phyloP scores from a whole-genome alignment of 2,113 vertebrate species.

The Phylloscopus trochiloides region DNA sequence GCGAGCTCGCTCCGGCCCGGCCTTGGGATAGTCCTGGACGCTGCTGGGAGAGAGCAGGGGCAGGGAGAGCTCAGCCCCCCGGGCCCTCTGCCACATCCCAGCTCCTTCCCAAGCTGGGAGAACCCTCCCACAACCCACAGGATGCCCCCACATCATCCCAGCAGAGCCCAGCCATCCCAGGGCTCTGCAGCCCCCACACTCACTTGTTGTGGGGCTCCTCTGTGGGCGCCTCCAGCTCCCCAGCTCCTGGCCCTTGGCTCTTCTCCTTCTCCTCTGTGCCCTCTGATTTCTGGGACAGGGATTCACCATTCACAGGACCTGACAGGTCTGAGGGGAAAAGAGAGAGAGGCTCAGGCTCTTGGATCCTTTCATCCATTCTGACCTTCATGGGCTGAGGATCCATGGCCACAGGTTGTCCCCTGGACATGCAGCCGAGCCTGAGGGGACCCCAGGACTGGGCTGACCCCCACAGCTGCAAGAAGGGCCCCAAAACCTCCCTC shows the following conservation, averaged over 20 bases:
- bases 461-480: rapidly evolving
- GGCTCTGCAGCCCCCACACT: neutral
- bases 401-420: rapidly evolving
- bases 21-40: constrained; percentile 50
- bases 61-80: neutral
- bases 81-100: rapidly evolving
- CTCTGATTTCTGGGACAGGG: constrained; percentile 74
- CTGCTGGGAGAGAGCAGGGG: constrained; percentile 15
- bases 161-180: rapidly evolving
- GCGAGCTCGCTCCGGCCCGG: neutral
- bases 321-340: constrained; percentile 67
- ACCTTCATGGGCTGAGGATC: neutral
- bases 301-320: constrained; percentile 86
- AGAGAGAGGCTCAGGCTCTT: neutral
- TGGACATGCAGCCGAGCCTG: rapidly evolving
- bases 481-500: neutral
- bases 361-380: rapidly evolving
- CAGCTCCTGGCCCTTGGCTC: constrained; percentile 38
- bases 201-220: constrained; percentile 71
- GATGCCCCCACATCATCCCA: rapidly evolving
- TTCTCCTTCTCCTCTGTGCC: constrained; percentile 64
- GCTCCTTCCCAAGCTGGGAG: neutral
- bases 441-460: neutral
- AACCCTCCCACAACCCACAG: rapidly evolving
- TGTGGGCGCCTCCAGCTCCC: neutral